Conservation (phyloP, 2,888 invertebrate species). For the Cryptosula pallasiana region DNA sequence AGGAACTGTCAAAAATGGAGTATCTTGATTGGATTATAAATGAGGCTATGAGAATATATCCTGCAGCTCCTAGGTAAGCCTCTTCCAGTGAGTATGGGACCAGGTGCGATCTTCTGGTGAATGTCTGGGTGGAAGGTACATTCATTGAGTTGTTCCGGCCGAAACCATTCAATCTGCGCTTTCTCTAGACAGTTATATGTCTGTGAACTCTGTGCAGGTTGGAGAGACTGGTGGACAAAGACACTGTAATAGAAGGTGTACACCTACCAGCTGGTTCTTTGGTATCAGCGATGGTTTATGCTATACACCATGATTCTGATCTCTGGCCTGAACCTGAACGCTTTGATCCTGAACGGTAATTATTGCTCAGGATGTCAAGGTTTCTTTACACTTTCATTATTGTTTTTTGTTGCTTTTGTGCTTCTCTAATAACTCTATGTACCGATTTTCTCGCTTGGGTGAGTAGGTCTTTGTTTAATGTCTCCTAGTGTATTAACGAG, state of each 20-base stretch:
- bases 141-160: too few relatives aligned
- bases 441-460: too few relatives aligned
- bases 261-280: slow-evolving; percentile 3
- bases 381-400: neutral
- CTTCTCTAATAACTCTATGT: too few relatives aligned
- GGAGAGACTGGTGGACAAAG: slow-evolving; percentile 5
- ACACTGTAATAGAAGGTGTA: neutral
- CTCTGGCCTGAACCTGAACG: slow-evolving; percentile 30
- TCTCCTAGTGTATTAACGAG: too few relatives aligned
- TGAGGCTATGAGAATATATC: slow-evolving; percentile 21
- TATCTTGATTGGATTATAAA: slow-evolving; percentile 8
- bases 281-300: slow-evolving; percentile 25
- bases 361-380: too few relatives aligned
- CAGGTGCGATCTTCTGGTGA: too few relatives aligned
- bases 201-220: too few relatives aligned
- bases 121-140: too few relatives aligned
- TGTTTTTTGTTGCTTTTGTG: neutral
- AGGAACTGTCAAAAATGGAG: slow-evolving; percentile 21
- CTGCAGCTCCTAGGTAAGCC: slow-evolving; percentile 4
- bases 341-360: slow-evolving; percentile 30
- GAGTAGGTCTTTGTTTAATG: too few relatives aligned
- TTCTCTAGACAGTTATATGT: too few relatives aligned
- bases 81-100: too few relatives aligned
- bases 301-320: slow-evolving; percentile 29
- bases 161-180: too few relatives aligned